Evolutionary conservation across 1,140 invertebrate genomes (phyloP), one percentile per base, ranked within the genome.

Genomic region (Bombus impatiens): DNA sequence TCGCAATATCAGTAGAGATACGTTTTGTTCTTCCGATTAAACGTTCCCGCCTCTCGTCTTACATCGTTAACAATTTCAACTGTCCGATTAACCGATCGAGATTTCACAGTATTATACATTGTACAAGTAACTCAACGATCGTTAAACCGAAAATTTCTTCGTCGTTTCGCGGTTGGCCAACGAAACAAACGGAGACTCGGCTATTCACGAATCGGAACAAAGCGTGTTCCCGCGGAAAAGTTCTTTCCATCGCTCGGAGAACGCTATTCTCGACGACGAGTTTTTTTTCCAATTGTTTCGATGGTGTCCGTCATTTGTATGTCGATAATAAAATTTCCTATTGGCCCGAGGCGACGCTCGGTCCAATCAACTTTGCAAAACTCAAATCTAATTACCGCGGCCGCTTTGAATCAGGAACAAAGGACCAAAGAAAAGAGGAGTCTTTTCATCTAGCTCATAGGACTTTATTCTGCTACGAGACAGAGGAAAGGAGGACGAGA

Each of bases 321-420:
- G 87, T 53, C 80, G 79, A 78, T 91, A 91, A 91, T 90, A 90
- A 86, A 89, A 91, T 91, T 81, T 88, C 67, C 88, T 57, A 75
- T 88, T 78, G 78, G 71, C 80, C 79, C 89, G 40, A 72, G 68
- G 75, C 82, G 83, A 53, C 78, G 86, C 86, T 62, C 84, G 70
- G 82, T 71, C 84, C 87, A 89, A 91, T 91, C 87, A 87, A 91
- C 89, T 91, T 91, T 88, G 89, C 87, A 88, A 90, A 91, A 91
- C 90, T 91, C 89, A 85, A 90, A 91, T 91, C 90, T 89, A 90
- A 90, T 91, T 91, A 91, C 89, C 82, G 68, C 80, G 68, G 82
- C 32, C 44, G 78, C 89, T 87, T 90, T 90, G 89, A 88, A 87
- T 88, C 82, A 72, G 78, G 82, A 59, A 90, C 89, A 88, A 90